Evolutionary conservation across 1,140 invertebrate species (phyloP), one percentile per base, ranked within the genome.

Genomic region (Nymphalis io): DNA sequence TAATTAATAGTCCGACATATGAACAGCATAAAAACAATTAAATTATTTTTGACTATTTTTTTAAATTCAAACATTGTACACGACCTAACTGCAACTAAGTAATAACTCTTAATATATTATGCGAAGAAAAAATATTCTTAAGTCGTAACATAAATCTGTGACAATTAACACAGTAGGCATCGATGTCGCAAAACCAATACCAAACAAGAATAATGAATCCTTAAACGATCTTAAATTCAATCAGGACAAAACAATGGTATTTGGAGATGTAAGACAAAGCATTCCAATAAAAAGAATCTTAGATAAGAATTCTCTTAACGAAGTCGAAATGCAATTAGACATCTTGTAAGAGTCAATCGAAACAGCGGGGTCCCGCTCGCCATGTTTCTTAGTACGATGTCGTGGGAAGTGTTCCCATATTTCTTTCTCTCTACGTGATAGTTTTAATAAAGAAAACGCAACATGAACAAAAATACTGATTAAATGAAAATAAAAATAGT

Each of bases 241-340:
- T 63, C 62, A 59, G 62, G 53, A 71, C 62, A 46, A 58, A 60
- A 15, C 33, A 46, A 20, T 46, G 18, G 62, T 42, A 70, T 65
- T 66, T 64, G 58, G 42, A 74, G 68, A 72, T 59, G 60, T 60
- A 72, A 74, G 58, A 73, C 72, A 74, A 73, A 68, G 62, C 70
- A 66, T 68, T 64, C 60, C 58, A 71, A 61, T 70, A 73, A 73
- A 75, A 78, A 73, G 61, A 21, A 57, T 76, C 68, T 73, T 65
- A 70, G 46, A 72, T 65, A 65, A 78, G 60, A 73, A 80, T 76
- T 76, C 63, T 77, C 72, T 81, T 84, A 82, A 82, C 69, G 71
- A 80, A 83, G 64, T 77, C 69, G 60, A 75, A 80, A 75, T 62
- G 69, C 73, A 73, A 79, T 79, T 77, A 77, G 73, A 65, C 60